phyloP scores from a whole-genome alignment of 2,888 invertebrate genomes.

The Phrixothrix hirtus region DNA sequence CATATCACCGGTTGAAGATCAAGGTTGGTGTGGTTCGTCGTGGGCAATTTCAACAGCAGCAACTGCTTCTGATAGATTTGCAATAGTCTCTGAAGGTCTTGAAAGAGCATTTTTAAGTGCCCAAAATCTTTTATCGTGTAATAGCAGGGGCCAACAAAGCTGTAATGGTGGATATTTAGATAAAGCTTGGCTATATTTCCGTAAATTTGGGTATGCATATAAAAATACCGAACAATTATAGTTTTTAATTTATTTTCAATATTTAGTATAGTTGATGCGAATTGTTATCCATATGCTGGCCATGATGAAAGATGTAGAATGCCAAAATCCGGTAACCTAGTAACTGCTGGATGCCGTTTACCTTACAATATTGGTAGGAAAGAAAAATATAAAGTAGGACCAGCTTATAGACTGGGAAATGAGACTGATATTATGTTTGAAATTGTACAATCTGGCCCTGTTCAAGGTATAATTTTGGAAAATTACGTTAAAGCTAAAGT shows the following conservation, averaged over 20 bases:
- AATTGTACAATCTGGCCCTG: slow-evolving; percentile 87
- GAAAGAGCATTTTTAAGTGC: slow-evolving; percentile 75
- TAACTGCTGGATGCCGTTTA: slow-evolving; percentile 61
- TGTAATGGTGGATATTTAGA: slow-evolving; percentile 90
- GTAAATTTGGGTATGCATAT: slow-evolving; percentile 68
- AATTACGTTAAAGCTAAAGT: no score
- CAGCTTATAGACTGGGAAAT: slow-evolving; percentile 73
- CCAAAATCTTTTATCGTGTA: slow-evolving; percentile 87
- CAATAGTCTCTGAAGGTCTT: slow-evolving; percentile 81
- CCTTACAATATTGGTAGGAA: slow-evolving; percentile 59
- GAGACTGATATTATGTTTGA: slow-evolving; percentile 91
- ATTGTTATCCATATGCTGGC: slow-evolving; percentile 82
- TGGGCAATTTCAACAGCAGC: slow-evolving; percentile 90
- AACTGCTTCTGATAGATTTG: slow-evolving; percentile 79
- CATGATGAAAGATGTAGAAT: slow-evolving; percentile 67
- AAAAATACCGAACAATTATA: background rate
- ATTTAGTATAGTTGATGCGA: slow-evolving; percentile 78
- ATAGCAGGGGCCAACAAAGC: slow-evolving; percentile 73
- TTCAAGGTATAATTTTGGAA: slow-evolving; percentile 89
- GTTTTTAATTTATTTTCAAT: background rate
- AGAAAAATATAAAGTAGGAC: slow-evolving; percentile 71
- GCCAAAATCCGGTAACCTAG: slow-evolving; percentile 54
- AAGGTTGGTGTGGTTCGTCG: slow-evolving; percentile 83
- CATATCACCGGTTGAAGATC: slow-evolving; percentile 72
- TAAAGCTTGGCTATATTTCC: slow-evolving; percentile 87